Evolutionary conservation across 2,888 invertebrate species (phyloP).

Genomic region (Automeris io): DNA sequence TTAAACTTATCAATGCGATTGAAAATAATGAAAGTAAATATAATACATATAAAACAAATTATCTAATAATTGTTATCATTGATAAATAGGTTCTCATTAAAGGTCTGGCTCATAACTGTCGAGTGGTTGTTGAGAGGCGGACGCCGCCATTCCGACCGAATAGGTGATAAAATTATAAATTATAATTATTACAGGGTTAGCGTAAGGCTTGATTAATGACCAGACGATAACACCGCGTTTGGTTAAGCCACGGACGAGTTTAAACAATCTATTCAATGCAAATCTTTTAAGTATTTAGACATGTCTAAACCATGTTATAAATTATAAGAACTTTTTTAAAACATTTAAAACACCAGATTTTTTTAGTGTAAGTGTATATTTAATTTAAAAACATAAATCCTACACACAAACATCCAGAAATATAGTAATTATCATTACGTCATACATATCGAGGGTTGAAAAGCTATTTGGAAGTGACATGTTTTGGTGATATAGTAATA

Average conservation of each 20-base stretch:
- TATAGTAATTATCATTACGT: no score
- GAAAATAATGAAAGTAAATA: conserved; percentile 14
- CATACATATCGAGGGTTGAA: no score
- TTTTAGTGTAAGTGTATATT: no score
- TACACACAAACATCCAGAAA: no score
- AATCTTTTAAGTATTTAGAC: no score
- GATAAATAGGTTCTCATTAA: conserved; percentile 31
- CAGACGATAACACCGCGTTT: conserved; percentile 44
- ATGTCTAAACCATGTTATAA: no score
- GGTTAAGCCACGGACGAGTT: conserved; percentile 14
- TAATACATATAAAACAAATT: conserved; percentile 17
- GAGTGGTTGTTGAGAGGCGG: conserved; percentile 14
- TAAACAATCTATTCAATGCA: conserved; percentile 2
- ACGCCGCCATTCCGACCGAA: conserved; percentile 22
- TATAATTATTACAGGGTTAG: conserved; percentile 60
- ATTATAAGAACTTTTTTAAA: no score
- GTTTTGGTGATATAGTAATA: no score
- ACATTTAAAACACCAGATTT: no score
- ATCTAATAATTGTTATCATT: conserved; percentile 22
- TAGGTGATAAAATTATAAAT: conserved; percentile 70
- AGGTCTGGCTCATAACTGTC: conserved; percentile 19
- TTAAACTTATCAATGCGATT: no score
- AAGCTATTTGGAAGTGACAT: no score
- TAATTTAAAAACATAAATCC: no score
- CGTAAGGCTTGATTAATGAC: conserved; percentile 59